These are phyloP conservation scores for Hippopotamyrus pictus DNA, from an alignment of 2,797 vertebrate species.

Conservation along the genomic window DNA sequence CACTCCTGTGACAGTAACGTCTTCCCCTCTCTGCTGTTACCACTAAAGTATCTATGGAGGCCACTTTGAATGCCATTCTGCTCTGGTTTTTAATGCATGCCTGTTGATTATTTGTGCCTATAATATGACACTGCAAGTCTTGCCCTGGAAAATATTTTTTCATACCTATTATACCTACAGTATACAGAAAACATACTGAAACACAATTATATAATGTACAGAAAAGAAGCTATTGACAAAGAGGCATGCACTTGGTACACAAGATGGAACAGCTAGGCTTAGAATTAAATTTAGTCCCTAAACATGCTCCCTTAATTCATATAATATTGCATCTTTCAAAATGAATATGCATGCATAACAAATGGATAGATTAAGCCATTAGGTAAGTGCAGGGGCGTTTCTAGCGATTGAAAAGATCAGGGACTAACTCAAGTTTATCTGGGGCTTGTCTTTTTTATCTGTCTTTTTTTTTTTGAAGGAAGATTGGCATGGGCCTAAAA, in stretches of 20 bases:
- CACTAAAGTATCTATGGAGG: not conserved
- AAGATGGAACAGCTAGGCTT: not conserved
- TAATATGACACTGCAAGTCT: not conserved
- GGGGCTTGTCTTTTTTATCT: not conserved
- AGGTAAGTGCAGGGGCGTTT: not conserved
- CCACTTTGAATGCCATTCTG: not conserved
- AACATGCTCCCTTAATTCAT: not conserved
- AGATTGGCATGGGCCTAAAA: not conserved
- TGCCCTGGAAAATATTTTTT: not conserved
- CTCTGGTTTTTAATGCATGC: not conserved
- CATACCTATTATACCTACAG: not conserved
- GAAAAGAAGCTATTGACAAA: constrained; percentile 15
- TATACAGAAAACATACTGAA: not conserved
- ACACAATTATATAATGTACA: not conserved
- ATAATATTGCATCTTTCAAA: not conserved
- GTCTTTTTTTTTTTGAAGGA: not conserved
- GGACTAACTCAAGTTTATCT: not conserved
- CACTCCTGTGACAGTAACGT: not conserved
- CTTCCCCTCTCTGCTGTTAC: not conserved
- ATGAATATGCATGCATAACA: not conserved
- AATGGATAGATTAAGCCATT: not conserved
- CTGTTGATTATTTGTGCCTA: not conserved
- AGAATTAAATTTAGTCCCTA: not conserved
- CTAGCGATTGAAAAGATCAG: not conserved
- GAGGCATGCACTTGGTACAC: not conserved